phyloP scores from a whole-genome alignment of 2,888 invertebrate species.

The Pandemis corylana region DNA sequence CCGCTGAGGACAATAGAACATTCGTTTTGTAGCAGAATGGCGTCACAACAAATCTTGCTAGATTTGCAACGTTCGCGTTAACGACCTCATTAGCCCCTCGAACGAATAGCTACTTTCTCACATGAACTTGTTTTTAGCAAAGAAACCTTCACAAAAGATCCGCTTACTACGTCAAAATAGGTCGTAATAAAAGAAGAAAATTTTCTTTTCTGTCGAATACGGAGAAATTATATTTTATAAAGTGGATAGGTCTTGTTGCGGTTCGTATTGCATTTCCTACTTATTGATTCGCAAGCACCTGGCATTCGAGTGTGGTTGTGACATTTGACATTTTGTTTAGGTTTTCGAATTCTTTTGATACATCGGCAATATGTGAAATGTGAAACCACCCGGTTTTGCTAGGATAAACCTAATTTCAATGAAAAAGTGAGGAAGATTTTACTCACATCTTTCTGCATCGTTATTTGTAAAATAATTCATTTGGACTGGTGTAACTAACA shows the following conservation, averaged over 20 bases:
- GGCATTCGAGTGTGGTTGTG: slow-evolving; percentile 15
- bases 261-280: slow-evolving; percentile 54
- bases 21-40: slow-evolving; percentile 2
- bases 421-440: not conserved
- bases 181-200: slow-evolving; percentile 48
- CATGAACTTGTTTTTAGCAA: slow-evolving; percentile 45
- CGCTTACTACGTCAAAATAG: slow-evolving; percentile 48
- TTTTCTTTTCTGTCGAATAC: slow-evolving; percentile 47
- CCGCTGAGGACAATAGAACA: slow-evolving; percentile 12
- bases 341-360: slow-evolving; percentile 24
- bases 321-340: slow-evolving; percentile 30
- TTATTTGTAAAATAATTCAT: not conserved
- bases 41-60: slow-evolving; percentile 51
- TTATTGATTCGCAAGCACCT: slow-evolving; percentile 37
- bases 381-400: not conserved
- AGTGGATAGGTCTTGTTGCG: slow-evolving; percentile 18
- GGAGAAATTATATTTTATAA: slow-evolving; percentile 44
- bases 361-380: not conserved
- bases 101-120: slow-evolving; percentile 49
- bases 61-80: slow-evolving; percentile 54
- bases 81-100: slow-evolving; percentile 57
- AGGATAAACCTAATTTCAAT: no score
- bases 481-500: not conserved
- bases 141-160: slow-evolving; percentile 51
- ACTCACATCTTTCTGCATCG: not conserved